Evolutionary conservation across 2,888 invertebrate species (phyloP), one percentile per base, ranked within the genome.

Genomic region (Plagodis pulveraria): DNA sequence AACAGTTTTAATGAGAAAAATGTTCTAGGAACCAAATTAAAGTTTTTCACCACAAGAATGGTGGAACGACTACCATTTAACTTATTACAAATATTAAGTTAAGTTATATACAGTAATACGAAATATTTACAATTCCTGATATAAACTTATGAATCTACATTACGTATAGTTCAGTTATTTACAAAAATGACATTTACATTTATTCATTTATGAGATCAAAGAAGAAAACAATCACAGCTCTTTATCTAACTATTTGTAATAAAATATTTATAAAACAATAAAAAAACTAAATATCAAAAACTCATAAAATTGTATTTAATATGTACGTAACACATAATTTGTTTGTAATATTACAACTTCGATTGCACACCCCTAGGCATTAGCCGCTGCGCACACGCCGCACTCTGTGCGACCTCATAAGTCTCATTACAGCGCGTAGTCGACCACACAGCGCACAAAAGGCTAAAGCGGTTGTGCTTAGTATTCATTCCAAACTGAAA

Each of bases 61-160:
- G 85, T 87, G 74, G 76, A 79, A 78, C 73, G 67, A 72, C 80
- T 81, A 83, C 68, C 66, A 66, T 60, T 40, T 50, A 48, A 40
- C n/a, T 58, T 60, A 72, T 72, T 52, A 71, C 22, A 22, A 55
- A 69, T 12, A 73, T 73, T 75, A 77, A 74, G 71, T 71, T 59
- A 55, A 62, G 69, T 78, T 86, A 88, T 89, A 77, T 89, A 89
- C 88, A 89, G 80, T 79, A 82, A 80, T 84, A 74, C 71, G 81
- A 85, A 87, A 82, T 90, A 89, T 90, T 80, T 91, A 90, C 90
- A 89, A 70, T 75, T 83, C 78, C 44, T 86, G 88, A 87, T 87
- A 86, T 86, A 83, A 85, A 82, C 76, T 73, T 80, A 61, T 79
- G 77, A 80, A 53, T 67, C 82, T 86, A 84, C 74, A 54, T 84